Evolutionary conservation across 2,113 vertebrate species (phyloP).

Genomic region (Cyanoderma ruficeps): DNA sequence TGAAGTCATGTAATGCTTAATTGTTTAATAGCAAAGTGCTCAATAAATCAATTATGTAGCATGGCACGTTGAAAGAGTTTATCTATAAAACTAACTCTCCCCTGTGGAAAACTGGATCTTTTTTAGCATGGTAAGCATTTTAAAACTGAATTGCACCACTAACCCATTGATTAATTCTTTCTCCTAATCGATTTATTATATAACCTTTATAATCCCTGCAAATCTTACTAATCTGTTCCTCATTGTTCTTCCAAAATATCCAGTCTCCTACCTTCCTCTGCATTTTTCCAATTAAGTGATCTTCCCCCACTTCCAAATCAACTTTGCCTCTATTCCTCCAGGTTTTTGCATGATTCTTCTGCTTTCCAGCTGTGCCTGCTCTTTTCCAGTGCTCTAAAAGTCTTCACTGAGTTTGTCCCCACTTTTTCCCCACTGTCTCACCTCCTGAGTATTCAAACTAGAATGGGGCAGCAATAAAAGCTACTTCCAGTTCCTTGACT

Average conservation of each 20-base stretch:
- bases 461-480: neutral
- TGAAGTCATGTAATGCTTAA: neutral
- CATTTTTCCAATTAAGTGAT: neutral
- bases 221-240: neutral
- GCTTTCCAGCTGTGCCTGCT: neutral
- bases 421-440: neutral
- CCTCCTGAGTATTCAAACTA: neutral
- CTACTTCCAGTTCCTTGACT: neutral
- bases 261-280: neutral
- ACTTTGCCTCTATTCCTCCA: neutral
- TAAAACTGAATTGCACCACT: neutral
- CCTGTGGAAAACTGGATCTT: neutral
- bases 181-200: neutral
- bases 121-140: neutral
- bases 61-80: neutral
- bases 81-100: neutral
- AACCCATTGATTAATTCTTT: neutral
- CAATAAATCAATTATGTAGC: neutral
- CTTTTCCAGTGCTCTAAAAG: neutral
- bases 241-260: neutral
- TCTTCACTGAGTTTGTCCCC: neutral
- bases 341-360: neutral
- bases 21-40: neutral
- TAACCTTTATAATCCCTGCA: neutral
- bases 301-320: neutral